phyloP scores from a whole-genome alignment of 2,888 invertebrate species.

The Griposia aprilina region DNA sequence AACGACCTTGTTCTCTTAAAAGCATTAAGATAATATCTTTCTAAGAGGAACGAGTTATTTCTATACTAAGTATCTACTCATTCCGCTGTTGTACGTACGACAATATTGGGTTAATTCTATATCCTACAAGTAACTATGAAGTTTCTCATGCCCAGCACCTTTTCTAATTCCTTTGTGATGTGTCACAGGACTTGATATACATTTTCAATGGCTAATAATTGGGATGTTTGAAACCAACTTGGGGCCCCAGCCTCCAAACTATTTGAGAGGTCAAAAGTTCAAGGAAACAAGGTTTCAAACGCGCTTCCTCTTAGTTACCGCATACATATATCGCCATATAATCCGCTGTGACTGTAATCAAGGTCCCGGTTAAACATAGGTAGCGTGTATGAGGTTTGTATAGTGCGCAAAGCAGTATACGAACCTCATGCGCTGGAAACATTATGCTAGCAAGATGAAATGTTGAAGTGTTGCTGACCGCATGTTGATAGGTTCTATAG shows the following conservation, averaged over 20 bases:
- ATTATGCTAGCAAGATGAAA: not conserved
- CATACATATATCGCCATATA: constrained; percentile 53
- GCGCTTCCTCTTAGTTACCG: constrained; percentile 62
- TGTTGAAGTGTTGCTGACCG: not conserved
- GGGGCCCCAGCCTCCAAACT: constrained; percentile 39
- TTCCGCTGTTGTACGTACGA: constrained; percentile 12
- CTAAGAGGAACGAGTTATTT: constrained; percentile 48
- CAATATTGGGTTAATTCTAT: constrained; percentile 8
- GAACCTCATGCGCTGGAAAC: not conserved
- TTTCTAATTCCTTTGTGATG: constrained; percentile 18
- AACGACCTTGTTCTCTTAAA: constrained; percentile 55
- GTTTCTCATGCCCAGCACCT: not conserved
- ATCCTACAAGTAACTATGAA: not conserved
- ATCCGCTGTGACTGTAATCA: constrained; percentile 53
- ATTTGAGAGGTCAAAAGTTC: constrained; percentile 64
- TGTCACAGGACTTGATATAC: constrained; percentile 17
- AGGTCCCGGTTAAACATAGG: constrained; percentile 38
- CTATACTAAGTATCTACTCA: constrained; percentile 14
- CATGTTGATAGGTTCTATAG: not conserved
- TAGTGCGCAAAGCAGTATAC: not conserved
- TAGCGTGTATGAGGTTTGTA: not conserved
- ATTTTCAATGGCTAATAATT: constrained; percentile 51
- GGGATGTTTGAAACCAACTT: constrained; percentile 30
- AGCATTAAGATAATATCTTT: constrained; percentile 60
- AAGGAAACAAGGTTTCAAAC: constrained; percentile 60